A percentile compares a stretch with the other conserved stretches of the same genome.
These are phyloP conservation scores for Ptychoptera albimana DNA, from an alignment of 2,888 invertebrate species.

Conservation along the genomic window DNA sequence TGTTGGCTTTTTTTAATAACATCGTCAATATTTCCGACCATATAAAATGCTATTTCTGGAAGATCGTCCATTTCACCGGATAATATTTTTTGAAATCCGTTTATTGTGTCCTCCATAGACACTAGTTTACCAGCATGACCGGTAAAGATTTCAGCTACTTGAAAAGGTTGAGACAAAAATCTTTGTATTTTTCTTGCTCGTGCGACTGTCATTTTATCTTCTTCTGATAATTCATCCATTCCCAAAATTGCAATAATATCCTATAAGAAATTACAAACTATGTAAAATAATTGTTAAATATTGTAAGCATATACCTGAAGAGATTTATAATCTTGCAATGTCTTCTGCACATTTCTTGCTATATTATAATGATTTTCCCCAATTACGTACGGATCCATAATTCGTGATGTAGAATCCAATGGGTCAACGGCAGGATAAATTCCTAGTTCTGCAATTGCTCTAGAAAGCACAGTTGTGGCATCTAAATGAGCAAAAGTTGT, in stretches of 20 bases:
- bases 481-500: slow-evolving; percentile 94
- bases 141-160: slow-evolving; percentile 87
- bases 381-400: slow-evolving; percentile 84
- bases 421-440: slow-evolving; percentile 93
- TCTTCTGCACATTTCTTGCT: slow-evolving; percentile 83
- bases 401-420: slow-evolving; percentile 84
- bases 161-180: slow-evolving; percentile 88
- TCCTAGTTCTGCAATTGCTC: slow-evolving; percentile 83
- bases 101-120: slow-evolving; percentile 71
- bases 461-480: slow-evolving; percentile 83
- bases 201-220: slow-evolving; percentile 86
- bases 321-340: slow-evolving; percentile 67
- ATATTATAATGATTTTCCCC: slow-evolving; percentile 78
- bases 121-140: slow-evolving; percentile 84
- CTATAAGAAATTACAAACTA: slow-evolving; percentile 35
- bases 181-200: slow-evolving; percentile 88
- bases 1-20: slow-evolving; percentile 67
- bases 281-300: neutral
- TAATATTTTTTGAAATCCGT: slow-evolving; percentile 74
- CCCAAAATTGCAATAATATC: slow-evolving; percentile 93
- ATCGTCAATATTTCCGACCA: slow-evolving; percentile 89
- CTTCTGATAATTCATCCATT: slow-evolving; percentile 89
- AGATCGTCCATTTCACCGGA: slow-evolving; percentile 76
- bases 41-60: slow-evolving; percentile 92
- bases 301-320: slow-evolving; percentile 32